Conservation (phyloP, 2,113 vertebrate genomes). For the Dunckerocampus dactyliophorus region DNA sequence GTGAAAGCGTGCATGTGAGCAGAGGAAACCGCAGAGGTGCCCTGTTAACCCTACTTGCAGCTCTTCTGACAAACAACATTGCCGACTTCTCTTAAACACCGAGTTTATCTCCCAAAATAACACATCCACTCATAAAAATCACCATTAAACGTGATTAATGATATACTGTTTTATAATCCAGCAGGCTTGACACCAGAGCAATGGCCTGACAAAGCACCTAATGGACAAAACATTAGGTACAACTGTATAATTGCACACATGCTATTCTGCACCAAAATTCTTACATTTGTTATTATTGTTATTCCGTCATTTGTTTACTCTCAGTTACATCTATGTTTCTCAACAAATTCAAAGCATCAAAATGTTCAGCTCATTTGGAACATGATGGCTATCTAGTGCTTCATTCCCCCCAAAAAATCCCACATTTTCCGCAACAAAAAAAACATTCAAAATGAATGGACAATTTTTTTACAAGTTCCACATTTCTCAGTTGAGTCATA, state of each 20-base stretch:
- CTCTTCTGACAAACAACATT: slow-evolving; percentile 18
- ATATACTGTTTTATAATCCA: slow-evolving; percentile 7
- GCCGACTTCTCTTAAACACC: slow-evolving; percentile 7
- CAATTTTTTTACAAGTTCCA: too few species aligned
- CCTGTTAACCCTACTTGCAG: slow-evolving; percentile 39
- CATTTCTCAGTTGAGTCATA: too few species aligned
- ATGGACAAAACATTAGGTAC: neutral
- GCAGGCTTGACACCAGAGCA: neutral
- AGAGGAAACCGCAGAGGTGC: slow-evolving; percentile 42
- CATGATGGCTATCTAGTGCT: too few species aligned
- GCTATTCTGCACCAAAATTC: too few species aligned
- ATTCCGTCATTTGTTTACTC: too few species aligned
- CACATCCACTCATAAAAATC: slow-evolving; percentile 39
- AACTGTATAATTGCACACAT: neutral
- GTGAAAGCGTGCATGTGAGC: slow-evolving; percentile 29
- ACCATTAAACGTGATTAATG: slow-evolving; percentile 48
- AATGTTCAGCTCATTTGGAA: too few species aligned
- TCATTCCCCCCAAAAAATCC: too few species aligned
- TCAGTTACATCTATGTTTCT: too few species aligned
- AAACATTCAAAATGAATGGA: too few species aligned
- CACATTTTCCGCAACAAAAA: too few species aligned
- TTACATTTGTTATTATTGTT: too few species aligned
- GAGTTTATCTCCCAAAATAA: slow-evolving; percentile 38
- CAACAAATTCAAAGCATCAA: too few species aligned
- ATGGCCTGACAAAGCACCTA: neutral